These are phyloP conservation scores for Mobula hypostoma DNA, from an alignment of 2,113 vertebrate genomes.

Conservation along the genomic window DNA sequence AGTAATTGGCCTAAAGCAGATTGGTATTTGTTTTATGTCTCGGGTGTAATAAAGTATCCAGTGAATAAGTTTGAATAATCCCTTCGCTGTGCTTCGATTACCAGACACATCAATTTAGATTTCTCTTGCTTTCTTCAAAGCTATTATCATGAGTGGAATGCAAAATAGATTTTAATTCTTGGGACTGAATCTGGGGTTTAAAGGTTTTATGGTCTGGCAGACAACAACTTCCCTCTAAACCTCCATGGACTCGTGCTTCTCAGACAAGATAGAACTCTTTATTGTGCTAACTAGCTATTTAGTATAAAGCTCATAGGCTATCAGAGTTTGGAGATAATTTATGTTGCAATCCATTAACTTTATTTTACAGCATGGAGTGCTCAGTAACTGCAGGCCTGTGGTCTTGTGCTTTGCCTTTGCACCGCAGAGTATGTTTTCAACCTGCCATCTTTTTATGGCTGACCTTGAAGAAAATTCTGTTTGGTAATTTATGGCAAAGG, in stretches of 20 bases:
- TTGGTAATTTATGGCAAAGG: constrained; percentile 76
- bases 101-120: constrained; percentile 35
- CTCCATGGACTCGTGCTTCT: constrained; percentile 39
- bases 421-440: constrained; percentile 54
- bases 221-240: constrained; percentile 44
- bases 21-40: constrained; percentile 34
- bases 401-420: constrained; percentile 42
- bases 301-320: constrained; percentile 41
- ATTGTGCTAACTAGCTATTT: constrained; percentile 45
- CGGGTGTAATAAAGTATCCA: constrained; percentile 34
- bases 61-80: constrained; percentile 36
- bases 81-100: constrained; percentile 24
- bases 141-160: constrained; percentile 28
- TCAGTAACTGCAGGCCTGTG: constrained; percentile 47
- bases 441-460: constrained; percentile 56
- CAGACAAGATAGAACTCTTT: constrained; percentile 40
- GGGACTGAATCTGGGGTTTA: constrained; percentile 39
- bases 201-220: constrained; percentile 43
- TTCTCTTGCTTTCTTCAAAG: constrained; percentile 18
- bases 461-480: constrained; percentile 72
- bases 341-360: constrained; percentile 52
- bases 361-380: constrained; percentile 50
- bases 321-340: constrained; percentile 55
- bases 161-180: constrained; percentile 14
- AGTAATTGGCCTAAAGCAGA: constrained; percentile 33